Conservation (phyloP, 2,888 invertebrate genomes). For the Pterostichus niger region DNA sequence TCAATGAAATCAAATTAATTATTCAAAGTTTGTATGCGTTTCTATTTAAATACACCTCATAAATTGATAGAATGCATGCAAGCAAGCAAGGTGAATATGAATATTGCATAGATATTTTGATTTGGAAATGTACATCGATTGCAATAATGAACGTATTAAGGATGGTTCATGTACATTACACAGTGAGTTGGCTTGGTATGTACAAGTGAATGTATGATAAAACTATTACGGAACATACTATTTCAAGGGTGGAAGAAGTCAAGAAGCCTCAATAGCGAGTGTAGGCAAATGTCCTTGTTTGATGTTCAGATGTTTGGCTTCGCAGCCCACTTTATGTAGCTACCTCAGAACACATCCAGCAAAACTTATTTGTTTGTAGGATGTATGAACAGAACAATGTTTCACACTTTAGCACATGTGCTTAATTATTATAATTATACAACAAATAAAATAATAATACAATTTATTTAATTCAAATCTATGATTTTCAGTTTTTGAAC, state of each 20-base stretch:
- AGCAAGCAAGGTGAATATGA: conserved; percentile 29
- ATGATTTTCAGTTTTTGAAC: too few species aligned
- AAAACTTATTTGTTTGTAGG: conserved; percentile 8
- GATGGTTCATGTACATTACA: too few species aligned
- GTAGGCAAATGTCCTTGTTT: conserved; percentile 60
- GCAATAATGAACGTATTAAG: conserved; percentile 11
- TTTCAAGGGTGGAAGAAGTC: conserved; percentile 55
- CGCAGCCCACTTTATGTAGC: conserved; percentile 36
- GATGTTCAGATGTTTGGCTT: conserved; percentile 59
- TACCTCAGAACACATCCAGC: neutral
- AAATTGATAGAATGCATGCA: neutral
- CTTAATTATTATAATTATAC: conserved; percentile 10
- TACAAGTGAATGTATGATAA: conserved; percentile 23
- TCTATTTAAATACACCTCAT: too few species aligned
- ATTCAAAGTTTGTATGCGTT: too few species aligned
- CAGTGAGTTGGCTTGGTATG: neutral
- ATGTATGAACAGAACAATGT: neutral
- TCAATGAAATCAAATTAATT: too few species aligned
- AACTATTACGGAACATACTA: conserved; percentile 34
- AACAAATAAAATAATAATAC: neutral
- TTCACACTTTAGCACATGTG: neutral
- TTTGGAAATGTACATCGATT: neutral
- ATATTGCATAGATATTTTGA: conserved; percentile 16
- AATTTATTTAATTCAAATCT: too few species aligned
- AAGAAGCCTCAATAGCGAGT: conserved; percentile 51